These are phyloP conservation scores for Neopelma chrysocephalum DNA, from an alignment of 2,797 vertebrate species.

Conservation along the genomic window DNA sequence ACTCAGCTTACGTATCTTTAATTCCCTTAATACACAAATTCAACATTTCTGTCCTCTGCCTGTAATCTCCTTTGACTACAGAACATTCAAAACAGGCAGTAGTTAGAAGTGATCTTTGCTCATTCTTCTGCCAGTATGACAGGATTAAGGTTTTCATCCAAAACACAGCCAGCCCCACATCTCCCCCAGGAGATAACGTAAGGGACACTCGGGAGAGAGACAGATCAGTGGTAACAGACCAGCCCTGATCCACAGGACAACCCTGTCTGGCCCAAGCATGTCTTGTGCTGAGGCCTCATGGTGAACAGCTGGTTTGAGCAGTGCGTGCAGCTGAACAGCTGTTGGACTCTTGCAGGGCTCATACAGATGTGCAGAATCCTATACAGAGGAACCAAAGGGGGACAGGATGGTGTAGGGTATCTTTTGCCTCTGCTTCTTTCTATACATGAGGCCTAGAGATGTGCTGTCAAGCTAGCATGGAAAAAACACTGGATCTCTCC, in stretches of 20 bases:
- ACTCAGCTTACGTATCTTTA: not conserved
- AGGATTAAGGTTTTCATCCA: not conserved
- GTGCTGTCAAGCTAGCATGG: not conserved
- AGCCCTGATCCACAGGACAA: not conserved
- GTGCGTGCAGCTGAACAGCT: not conserved
- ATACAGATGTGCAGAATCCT: not conserved
- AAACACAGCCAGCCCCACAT: not conserved
- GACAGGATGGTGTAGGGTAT: not conserved
- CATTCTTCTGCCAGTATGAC: not conserved
- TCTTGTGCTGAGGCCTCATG: not conserved
- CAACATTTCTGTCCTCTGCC: not conserved
- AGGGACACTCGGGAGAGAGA: not conserved
- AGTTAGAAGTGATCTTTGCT: not conserved
- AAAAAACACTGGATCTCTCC: not conserved
- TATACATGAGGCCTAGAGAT: not conserved
- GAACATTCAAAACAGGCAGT: not conserved
- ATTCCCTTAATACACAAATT: not conserved
- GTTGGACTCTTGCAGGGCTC: not conserved
- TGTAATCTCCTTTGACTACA: not conserved
- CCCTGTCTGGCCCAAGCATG: not conserved
- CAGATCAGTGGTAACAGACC: not conserved
- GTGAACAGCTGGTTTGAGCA: not conserved
- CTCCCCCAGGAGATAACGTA: not conserved
- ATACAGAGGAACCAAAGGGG: not conserved
- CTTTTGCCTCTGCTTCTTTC: not conserved